phyloP scores from a whole-genome alignment of 1,140 invertebrate genomes.

The Reticulitermes speratus region DNA sequence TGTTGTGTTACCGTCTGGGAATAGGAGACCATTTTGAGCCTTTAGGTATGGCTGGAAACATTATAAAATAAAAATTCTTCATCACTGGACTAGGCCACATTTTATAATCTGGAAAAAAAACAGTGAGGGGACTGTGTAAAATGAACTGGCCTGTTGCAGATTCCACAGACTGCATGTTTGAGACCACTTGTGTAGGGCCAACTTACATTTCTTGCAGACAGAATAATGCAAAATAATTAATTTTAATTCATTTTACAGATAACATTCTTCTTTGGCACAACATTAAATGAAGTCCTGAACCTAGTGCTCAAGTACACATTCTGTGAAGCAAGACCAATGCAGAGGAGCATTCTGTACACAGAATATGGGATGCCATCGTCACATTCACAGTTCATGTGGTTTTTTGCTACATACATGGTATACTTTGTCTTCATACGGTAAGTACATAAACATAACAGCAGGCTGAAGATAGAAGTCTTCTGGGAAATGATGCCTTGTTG shows the following conservation, averaged over 20 bases:
- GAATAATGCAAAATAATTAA: too few relatives aligned
- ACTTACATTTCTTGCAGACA: too few relatives aligned
- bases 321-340: constrained; percentile 73
- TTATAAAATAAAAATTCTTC: too few relatives aligned
- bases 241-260: constrained; percentile 61
- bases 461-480: background rate
- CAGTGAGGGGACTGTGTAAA: too few relatives aligned
- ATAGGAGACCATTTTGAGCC: too few relatives aligned
- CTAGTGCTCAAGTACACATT: constrained; percentile 81
- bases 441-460: background rate
- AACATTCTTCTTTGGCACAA: constrained; percentile 76
- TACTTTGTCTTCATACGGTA: constrained; percentile 87
- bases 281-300: constrained; percentile 79
- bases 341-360: constrained; percentile 65
- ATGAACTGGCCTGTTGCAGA: too few relatives aligned
- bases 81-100: too few relatives aligned
- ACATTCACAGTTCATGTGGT: constrained; percentile 92
- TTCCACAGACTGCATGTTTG: too few relatives aligned
- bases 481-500: background rate
- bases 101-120: too few relatives aligned
- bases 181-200: too few relatives aligned
- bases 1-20: too few relatives aligned
- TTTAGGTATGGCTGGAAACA: too few relatives aligned
- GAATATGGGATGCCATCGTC: constrained; percentile 95
- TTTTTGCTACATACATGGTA: constrained; percentile 82